Evolutionary conservation across 2,113 vertebrate species (phyloP).

Genomic region (Diadophis punctatus): DNA sequence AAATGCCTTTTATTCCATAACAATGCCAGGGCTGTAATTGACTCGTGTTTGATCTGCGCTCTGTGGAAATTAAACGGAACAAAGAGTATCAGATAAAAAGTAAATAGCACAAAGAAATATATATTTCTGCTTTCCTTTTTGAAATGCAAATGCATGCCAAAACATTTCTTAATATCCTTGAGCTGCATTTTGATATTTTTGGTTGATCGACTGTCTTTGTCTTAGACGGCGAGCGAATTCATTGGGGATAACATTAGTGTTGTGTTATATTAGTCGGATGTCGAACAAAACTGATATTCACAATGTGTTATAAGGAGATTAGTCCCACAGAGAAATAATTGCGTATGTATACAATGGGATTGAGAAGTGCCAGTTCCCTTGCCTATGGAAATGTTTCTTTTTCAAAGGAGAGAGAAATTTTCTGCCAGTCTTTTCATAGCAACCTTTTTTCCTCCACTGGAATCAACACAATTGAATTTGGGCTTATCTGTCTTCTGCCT

Average conservation of each 20-base stretch:
- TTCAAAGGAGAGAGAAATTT: background rate
- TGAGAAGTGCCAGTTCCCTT: background rate
- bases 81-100: conserved; percentile 49
- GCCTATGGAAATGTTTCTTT: background rate
- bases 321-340: background rate
- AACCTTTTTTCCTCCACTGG: too few species aligned
- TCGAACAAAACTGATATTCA: conserved; percentile 16
- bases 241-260: conserved; percentile 25
- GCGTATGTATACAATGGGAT: background rate
- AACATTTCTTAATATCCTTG: conserved; percentile 32
- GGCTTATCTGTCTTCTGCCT: background rate
- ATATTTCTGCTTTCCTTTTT: conserved; percentile 37
- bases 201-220: conserved; percentile 4
- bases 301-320: background rate
- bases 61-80: conserved; percentile 58
- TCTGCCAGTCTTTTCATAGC: background rate
- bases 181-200: conserved; percentile 30
- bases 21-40: conserved; percentile 38
- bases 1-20: conserved; percentile 44
- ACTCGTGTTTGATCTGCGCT: conserved; percentile 44
- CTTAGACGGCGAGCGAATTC: conserved; percentile 44
- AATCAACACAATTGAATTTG: background rate
- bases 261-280: conserved; percentile 25
- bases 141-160: conserved; percentile 47
- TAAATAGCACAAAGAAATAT: conserved; percentile 40